Percentiles rank a stretch among this genome's conserved stretches.
These are phyloP conservation scores for Triops longicaudatus DNA, from an alignment of 1,140 invertebrate species.

Conservation along the genomic window DNA sequence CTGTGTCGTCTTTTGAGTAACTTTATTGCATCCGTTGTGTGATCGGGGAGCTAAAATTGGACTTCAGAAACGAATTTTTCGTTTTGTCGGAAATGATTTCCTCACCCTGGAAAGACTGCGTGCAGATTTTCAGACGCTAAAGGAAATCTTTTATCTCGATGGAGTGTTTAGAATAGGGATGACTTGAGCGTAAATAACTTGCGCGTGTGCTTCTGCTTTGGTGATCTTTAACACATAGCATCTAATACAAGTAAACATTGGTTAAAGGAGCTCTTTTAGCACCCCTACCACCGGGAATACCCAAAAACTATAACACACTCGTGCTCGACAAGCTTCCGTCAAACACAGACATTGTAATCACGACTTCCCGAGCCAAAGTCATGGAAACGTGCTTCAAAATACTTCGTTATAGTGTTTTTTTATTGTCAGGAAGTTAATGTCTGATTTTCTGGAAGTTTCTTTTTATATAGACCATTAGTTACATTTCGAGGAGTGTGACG, in stretches of 20 bases:
- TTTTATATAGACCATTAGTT: too few species aligned
- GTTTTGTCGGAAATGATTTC: neutral
- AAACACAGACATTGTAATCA: neutral
- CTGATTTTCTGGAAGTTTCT: too few species aligned
- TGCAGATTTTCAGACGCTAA: neutral
- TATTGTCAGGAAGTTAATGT: neutral
- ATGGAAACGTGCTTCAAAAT: neutral
- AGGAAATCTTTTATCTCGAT: constrained; percentile 2
- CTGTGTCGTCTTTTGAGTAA: neutral
- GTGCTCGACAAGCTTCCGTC: neutral
- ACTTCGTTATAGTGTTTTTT: neutral
- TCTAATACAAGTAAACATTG: neutral
- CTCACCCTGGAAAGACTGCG: too few species aligned
- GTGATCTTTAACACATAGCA: neutral
- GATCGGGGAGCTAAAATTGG: neutral
- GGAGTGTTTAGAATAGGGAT: neutral
- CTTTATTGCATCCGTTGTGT: neutral
- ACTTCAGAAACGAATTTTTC: neutral
- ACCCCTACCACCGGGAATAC: neutral
- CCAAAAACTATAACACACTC: neutral
- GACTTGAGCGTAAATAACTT: neutral
- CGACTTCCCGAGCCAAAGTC: neutral
- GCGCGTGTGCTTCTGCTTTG: neutral
- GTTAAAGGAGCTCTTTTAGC: constrained; percentile 1
- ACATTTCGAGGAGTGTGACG: neutral